A percentile compares a stretch with the other conserved stretches of the same genome.
phyloP scores from a whole-genome alignment of 1,140 invertebrate genomes.

The Asobara japonica region DNA sequence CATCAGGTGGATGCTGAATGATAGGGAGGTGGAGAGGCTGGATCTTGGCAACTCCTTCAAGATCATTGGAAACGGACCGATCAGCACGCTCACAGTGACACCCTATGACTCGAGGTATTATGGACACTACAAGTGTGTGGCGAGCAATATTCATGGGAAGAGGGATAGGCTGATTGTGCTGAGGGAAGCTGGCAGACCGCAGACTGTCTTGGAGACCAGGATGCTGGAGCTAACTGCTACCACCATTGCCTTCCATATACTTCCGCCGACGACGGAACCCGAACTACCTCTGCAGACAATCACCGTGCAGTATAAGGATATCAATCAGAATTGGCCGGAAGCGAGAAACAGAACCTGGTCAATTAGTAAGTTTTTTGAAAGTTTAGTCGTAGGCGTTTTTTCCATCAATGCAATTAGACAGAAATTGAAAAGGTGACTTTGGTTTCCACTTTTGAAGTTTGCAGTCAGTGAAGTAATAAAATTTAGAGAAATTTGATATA shows the following conservation, averaged over 20 bases:
- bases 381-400: constrained; percentile 17
- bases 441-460: no score
- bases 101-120: constrained; percentile 75
- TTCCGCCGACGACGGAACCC: constrained; percentile 75
- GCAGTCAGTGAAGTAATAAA: no score
- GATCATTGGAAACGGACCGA: constrained; percentile 74
- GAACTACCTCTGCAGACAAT: constrained; percentile 80
- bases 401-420: no score
- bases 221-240: constrained; percentile 81
- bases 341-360: constrained; percentile 81
- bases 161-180: constrained; percentile 75
- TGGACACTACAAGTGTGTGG: constrained; percentile 83
- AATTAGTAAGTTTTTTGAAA: constrained; percentile 68
- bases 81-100: constrained; percentile 75
- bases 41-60: constrained; percentile 67
- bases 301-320: constrained; percentile 79
- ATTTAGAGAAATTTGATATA: no score
- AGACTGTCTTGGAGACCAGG: constrained; percentile 68
- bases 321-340: constrained; percentile 72
- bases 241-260: constrained; percentile 81
- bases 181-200: constrained; percentile 74
- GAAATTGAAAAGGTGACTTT: no score
- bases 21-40: constrained; percentile 57
- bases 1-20: constrained; percentile 78
- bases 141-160: constrained; percentile 79